Evolutionary conservation across 2,797 vertebrate genomes (phyloP).

Genomic region (Oceanodroma leucorhoa): DNA sequence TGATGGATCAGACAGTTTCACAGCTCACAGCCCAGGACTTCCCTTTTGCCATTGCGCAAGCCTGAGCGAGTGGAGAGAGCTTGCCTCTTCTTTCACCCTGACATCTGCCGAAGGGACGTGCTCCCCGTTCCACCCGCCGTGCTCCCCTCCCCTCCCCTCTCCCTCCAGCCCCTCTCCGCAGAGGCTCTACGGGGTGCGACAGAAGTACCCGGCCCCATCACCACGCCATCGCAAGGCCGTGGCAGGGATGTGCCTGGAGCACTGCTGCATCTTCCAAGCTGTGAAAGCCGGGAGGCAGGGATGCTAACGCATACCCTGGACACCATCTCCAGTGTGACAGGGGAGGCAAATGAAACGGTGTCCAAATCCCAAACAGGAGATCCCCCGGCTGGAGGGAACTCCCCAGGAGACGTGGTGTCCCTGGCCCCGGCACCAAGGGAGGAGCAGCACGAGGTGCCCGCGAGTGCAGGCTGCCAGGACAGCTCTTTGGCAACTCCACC

Average conservation of each 20-base stretch:
- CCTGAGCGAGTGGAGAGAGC: rapidly evolving
- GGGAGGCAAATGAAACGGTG: background rate
- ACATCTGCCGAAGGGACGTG: rapidly evolving
- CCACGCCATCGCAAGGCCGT: rapidly evolving
- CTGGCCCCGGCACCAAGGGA: background rate
- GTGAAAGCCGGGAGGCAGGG: rapidly evolving
- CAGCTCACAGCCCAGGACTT: background rate
- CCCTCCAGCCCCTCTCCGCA: background rate
- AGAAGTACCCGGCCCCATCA: background rate
- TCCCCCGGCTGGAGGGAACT: background rate
- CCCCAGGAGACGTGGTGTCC: background rate
- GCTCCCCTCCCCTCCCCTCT: background rate
- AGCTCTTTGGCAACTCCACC: background rate
- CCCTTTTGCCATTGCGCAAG: background rate
- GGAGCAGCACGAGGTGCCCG: background rate
- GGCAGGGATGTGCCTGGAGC: background rate
- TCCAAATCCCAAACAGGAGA: background rate
- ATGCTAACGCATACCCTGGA: background rate
- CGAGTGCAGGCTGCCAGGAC: background rate
- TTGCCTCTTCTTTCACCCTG: background rate
- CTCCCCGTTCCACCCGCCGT: rapidly evolving
- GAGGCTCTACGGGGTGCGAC: rapidly evolving
- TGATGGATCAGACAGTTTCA: background rate
- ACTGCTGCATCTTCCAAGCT: background rate
- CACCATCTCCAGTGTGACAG: background rate